phyloP scores from a whole-genome alignment of 2,113 vertebrate genomes.

The Drymodes brunneopygia region DNA sequence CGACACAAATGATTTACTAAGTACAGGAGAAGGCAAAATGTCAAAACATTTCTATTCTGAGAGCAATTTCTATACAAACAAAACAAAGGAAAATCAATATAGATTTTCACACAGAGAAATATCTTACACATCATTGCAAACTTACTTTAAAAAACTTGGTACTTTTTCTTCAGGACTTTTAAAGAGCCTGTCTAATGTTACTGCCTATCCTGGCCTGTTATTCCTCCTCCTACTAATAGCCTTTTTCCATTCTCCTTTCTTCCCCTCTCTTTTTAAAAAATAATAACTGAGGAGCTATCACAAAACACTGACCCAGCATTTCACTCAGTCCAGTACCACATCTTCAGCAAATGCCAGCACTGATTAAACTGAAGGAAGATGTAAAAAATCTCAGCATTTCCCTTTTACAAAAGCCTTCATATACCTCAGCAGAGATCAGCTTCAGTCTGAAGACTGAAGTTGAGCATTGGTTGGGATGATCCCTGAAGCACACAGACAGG shows the following conservation, averaged over 20 bases:
- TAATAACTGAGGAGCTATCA: neutral
- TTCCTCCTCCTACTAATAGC: neutral
- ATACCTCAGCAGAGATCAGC: neutral
- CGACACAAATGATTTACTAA: neutral
- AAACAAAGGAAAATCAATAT: slow-evolving; percentile 28
- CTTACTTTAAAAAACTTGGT: neutral
- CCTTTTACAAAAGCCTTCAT: neutral
- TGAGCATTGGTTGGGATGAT: rapidly evolving
- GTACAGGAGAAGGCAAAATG: slow-evolving; percentile 8
- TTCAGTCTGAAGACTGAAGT: neutral
- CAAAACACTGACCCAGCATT: neutral
- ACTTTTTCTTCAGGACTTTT: neutral
- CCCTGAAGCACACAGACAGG: neutral
- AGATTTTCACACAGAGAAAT: slow-evolving; percentile 8
- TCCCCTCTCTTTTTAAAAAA: neutral
- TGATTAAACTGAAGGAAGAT: neutral
- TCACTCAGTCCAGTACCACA: neutral
- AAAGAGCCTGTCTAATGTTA: neutral
- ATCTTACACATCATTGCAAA: slow-evolving; percentile 10
- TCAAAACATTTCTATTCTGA: slow-evolving; percentile 19
- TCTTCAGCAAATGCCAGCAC: neutral
- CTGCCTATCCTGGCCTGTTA: neutral
- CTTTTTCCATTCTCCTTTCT: neutral
- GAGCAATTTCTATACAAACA: slow-evolving; percentile 1
- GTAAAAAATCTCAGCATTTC: neutral